Percentiles rank a stretch among this genome's conserved stretches.
Conservation (phyloP, 1,140 invertebrate genomes). For the Aphaenogaster floridana region DNA sequence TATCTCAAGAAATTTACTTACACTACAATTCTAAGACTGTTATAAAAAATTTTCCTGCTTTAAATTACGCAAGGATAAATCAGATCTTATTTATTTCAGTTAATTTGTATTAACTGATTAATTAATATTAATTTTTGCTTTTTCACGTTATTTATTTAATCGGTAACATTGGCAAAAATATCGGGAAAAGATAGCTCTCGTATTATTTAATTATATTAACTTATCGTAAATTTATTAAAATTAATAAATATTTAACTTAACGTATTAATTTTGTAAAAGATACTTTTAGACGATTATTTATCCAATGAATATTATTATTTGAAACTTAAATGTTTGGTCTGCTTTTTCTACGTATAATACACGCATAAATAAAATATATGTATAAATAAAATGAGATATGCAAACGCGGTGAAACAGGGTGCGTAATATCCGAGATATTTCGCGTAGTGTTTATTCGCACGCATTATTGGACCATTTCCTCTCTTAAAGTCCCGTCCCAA, state of each 20-base stretch:
- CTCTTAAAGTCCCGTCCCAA: conserved; percentile 5
- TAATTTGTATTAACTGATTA: background rate
- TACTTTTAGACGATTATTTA: background rate
- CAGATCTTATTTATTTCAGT: conserved; percentile 5
- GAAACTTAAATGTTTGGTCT: background rate
- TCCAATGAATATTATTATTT: background rate
- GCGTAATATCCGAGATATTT: conserved; percentile 15
- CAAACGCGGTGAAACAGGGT: background rate
- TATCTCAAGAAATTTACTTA: background rate
- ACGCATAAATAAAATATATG: background rate
- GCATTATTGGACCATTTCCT: conserved; percentile 44
- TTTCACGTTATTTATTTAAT: background rate
- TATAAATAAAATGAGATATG: background rate
- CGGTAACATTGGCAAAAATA: background rate
- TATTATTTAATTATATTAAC: no score
- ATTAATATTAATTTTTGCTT: background rate
- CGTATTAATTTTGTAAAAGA: background rate
- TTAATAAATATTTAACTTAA: no score
- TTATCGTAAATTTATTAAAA: no score
- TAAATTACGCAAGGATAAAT: background rate
- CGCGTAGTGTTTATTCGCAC: conserved; percentile 30
- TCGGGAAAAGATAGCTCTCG: background rate
- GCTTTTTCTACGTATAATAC: background rate
- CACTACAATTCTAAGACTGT: background rate
- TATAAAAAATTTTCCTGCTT: background rate